Conservation (phyloP, 2,797 vertebrate species). For the Tolypeutes matacus region DNA sequence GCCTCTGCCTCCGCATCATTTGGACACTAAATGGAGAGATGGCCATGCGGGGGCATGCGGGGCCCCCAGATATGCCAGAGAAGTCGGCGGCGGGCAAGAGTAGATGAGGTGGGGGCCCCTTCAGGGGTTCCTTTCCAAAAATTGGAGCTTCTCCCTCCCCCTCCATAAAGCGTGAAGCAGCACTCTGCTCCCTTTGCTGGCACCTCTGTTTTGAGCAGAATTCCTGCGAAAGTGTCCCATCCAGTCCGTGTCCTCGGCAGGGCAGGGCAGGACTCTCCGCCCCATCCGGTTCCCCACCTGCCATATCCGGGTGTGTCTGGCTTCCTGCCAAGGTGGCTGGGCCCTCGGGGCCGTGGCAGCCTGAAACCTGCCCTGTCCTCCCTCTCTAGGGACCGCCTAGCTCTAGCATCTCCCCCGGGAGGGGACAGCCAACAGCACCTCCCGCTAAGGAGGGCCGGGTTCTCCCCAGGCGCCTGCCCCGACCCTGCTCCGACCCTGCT, state of each 20-base stretch:
- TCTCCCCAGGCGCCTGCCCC: not conserved
- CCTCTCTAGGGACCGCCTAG: not conserved
- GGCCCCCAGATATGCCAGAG: not conserved
- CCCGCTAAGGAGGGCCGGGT: not conserved
- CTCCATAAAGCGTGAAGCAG: not conserved
- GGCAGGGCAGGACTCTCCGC: not conserved
- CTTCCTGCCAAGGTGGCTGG: conserved; percentile 56
- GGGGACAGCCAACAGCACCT: not conserved
- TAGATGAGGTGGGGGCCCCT: not conserved
- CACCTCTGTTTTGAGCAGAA: not conserved
- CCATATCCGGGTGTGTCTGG: conserved; percentile 66
- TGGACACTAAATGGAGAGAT: not conserved
- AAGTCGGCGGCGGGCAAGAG: not conserved
- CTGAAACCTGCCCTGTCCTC: too few species aligned
- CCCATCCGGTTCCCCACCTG: conserved; percentile 10
- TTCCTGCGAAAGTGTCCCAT: conserved; percentile 58
- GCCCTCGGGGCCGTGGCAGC: not conserved
- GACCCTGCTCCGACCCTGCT: not conserved
- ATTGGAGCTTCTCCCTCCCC: not conserved
- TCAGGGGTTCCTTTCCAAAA: not conserved
- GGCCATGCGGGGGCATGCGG: not conserved
- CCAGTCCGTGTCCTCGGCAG: not conserved
- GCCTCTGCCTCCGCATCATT: not conserved
- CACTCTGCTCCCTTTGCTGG: not conserved
- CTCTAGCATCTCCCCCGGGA: not conserved